Percentiles rank a stretch among this genome's conserved stretches.
Conservation (phyloP, 2,797 vertebrate species). For the Macroramphosus scolopax region DNA sequence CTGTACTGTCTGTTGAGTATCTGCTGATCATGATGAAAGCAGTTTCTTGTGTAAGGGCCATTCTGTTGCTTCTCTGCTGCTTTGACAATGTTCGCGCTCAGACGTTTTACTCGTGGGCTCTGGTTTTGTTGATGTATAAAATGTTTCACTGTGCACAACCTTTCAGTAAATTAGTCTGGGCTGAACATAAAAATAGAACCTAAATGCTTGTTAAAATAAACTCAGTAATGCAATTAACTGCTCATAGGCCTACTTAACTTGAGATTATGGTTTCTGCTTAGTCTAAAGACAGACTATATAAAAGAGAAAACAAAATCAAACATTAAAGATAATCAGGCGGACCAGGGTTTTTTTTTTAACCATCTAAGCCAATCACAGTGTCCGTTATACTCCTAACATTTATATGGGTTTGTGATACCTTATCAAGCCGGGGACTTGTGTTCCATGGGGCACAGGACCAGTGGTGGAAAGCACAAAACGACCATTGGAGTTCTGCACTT, state of each 20-base stretch:
- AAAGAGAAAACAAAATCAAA: slow-evolving; percentile 12
- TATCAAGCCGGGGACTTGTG: slow-evolving; percentile 89
- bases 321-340: slow-evolving; percentile 5
- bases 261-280: slow-evolving; percentile 19
- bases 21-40: neutral
- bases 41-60: too few species aligned
- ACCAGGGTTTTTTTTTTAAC: neutral
- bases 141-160: slow-evolving; percentile 17
- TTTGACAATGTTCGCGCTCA: neutral
- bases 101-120: neutral
- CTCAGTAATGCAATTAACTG: slow-evolving; percentile 68
- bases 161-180: slow-evolving; percentile 19
- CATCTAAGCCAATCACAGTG: neutral
- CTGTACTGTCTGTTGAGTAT: neutral
- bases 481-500: slow-evolving; percentile 96
- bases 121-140: slow-evolving; percentile 6
- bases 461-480: slow-evolving; percentile 92
- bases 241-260: slow-evolving; percentile 31
- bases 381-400: neutral
- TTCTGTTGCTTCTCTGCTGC: neutral
- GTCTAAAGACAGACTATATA: slow-evolving; percentile 5
- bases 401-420: slow-evolving; percentile 72
- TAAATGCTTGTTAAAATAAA: slow-evolving; percentile 41
- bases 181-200: slow-evolving; percentile 55
- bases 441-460: slow-evolving; percentile 90